phyloP scores from a whole-genome alignment of 2,888 invertebrate genomes.

The Labia minor region DNA sequence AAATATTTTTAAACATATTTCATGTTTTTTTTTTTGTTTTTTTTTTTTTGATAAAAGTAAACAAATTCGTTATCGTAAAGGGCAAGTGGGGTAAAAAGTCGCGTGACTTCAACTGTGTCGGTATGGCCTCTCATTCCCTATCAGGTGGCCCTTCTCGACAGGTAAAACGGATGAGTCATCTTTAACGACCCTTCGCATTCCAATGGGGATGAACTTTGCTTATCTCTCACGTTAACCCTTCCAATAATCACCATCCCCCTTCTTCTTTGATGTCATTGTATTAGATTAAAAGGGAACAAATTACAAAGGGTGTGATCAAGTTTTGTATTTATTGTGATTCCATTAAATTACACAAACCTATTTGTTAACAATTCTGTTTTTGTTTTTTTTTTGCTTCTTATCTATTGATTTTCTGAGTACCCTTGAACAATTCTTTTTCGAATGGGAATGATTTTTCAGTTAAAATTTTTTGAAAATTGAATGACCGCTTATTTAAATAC shows the following conservation, averaged over 20 bases:
- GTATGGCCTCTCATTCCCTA: background rate
- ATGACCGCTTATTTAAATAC: constrained; percentile 13
- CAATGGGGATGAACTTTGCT: background rate
- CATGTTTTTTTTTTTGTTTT: too few species aligned
- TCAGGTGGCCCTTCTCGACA: background rate
- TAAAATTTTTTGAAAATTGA: background rate
- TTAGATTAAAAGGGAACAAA: background rate
- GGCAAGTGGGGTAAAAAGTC: background rate
- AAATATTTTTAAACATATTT: too few species aligned
- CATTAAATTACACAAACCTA: background rate
- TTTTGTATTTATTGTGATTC: background rate
- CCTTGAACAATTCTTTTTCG: background rate
- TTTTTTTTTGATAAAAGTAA: too few species aligned
- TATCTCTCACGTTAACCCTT: background rate
- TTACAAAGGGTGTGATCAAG: background rate
- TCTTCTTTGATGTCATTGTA: background rate
- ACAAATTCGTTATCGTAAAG: too few species aligned
- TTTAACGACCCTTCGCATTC: constrained; percentile 1
- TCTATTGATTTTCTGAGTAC: background rate
- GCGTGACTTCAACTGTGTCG: background rate
- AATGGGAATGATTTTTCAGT: background rate
- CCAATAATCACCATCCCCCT: background rate
- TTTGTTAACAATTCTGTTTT: background rate
- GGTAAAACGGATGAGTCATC: background rate
- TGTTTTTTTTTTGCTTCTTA: background rate